Conservation (phyloP, 1,140 invertebrate species). For the Phocides pigmalion region DNA sequence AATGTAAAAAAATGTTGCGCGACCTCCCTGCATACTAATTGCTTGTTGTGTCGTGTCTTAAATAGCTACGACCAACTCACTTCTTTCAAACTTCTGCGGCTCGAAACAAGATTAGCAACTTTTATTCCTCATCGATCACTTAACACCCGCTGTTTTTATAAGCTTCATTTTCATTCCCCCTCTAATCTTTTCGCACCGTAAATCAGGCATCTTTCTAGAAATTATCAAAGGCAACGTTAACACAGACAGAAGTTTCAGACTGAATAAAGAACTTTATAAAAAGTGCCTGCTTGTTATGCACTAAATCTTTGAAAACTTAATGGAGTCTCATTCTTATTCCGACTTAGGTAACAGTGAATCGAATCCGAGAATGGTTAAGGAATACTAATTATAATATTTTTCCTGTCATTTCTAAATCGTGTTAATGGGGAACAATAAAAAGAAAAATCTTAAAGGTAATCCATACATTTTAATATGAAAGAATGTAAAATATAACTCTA, state of each 20-base stretch:
- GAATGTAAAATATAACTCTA: too few relatives aligned
- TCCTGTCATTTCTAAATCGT: constrained; percentile 24
- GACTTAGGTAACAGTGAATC: constrained; percentile 57
- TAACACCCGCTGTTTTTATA: constrained; percentile 57
- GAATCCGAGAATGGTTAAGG: constrained; percentile 55
- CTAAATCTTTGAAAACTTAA: constrained; percentile 70
- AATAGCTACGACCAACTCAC: constrained; percentile 58
- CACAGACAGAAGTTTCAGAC: constrained; percentile 50
- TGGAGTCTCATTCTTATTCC: constrained; percentile 76
- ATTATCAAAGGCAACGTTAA: constrained; percentile 55
- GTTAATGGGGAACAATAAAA: constrained; percentile 16
- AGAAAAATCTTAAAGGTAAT: constrained; percentile 12
- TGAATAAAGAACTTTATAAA: constrained; percentile 46
- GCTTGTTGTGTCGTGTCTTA: constrained; percentile 75
- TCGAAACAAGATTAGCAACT: constrained; percentile 74
- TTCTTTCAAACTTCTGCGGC: constrained; percentile 62
- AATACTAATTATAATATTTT: constrained; percentile 54
- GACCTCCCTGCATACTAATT: constrained; percentile 79
- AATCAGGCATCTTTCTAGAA: constrained; percentile 40
- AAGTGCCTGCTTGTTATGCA: constrained; percentile 66
- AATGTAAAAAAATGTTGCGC: constrained; percentile 82
- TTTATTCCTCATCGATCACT: constrained; percentile 73
- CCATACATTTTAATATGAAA: constrained; percentile 10
- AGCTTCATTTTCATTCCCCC: constrained; percentile 53
- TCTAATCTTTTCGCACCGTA: constrained; percentile 53